These are phyloP conservation scores for Rhynchonycteris naso DNA, from an alignment of 2,797 vertebrate species.

Conservation along the genomic window DNA sequence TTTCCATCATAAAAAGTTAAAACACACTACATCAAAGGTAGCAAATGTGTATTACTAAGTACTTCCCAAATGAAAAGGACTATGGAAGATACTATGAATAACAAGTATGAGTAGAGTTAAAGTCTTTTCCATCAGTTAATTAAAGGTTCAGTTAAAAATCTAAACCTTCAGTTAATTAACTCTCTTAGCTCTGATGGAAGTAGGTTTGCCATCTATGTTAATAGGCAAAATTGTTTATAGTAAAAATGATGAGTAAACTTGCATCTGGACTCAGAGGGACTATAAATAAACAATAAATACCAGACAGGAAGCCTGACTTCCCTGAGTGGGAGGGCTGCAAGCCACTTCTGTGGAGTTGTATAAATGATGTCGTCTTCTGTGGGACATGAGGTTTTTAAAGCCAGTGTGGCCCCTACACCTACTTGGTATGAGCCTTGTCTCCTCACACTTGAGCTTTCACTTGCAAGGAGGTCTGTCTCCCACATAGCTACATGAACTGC, in stretches of 20 bases:
- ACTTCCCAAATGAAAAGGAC: slow-evolving; percentile 2
- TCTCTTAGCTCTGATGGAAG: slow-evolving; percentile 6
- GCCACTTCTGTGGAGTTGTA: background rate
- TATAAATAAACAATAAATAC: background rate
- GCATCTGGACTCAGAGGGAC: background rate
- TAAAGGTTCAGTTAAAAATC: too few relatives aligned
- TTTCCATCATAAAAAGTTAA: slow-evolving; percentile 25
- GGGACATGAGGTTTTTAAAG: background rate
- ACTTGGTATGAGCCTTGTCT: background rate
- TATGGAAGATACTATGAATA: background rate
- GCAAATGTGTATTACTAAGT: background rate
- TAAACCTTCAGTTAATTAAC: slow-evolving; percentile 2
- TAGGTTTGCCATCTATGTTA: background rate
- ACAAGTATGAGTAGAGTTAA: background rate
- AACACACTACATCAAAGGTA: slow-evolving; percentile 31
- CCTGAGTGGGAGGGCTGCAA: background rate
- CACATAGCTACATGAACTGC: background rate
- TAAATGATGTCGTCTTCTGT: background rate
- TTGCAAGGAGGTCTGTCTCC: background rate
- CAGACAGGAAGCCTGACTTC: background rate
- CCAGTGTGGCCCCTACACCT: background rate
- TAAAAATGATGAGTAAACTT: slow-evolving; percentile 57
- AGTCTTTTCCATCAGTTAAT: background rate
- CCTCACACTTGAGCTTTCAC: background rate
- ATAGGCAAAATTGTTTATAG: background rate